phyloP scores from a whole-genome alignment of 2,113 vertebrate species.

The Atrichornis clamosus region DNA sequence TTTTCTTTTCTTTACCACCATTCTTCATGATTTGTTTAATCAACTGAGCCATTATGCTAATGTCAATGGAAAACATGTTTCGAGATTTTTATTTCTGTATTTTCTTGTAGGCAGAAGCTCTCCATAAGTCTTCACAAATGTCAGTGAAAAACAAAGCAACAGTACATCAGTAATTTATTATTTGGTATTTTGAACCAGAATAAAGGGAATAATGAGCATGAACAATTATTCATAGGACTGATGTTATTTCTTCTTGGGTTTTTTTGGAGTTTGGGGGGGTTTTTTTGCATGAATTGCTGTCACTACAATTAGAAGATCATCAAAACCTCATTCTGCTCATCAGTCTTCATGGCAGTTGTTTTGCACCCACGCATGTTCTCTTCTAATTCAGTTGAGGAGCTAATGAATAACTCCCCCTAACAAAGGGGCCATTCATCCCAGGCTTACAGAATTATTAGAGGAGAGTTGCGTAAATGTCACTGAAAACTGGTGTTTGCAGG shows the following conservation, averaged over 20 bases:
- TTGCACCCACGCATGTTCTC: constrained; percentile 67
- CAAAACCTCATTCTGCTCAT: constrained; percentile 71
- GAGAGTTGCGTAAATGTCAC: constrained; percentile 78
- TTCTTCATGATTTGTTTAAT: not conserved
- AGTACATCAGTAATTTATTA: not conserved
- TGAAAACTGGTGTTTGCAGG: constrained; percentile 72
- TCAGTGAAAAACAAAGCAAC: not conserved
- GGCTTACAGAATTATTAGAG: constrained; percentile 76
- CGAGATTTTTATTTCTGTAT: constrained; percentile 26
- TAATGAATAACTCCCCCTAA: constrained; percentile 78
- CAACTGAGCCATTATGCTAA: constrained; percentile 21
- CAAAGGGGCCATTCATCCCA: constrained; percentile 80
- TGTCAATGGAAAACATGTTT: not conserved
- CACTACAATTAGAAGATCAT: constrained; percentile 70
- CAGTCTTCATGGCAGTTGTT: constrained; percentile 67
- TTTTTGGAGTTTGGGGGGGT: not conserved
- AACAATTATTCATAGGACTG: constrained; percentile 8
- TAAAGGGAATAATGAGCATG: not conserved
- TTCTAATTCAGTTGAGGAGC: constrained; percentile 71
- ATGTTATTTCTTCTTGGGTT: not conserved
- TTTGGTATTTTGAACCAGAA: constrained; percentile 5
- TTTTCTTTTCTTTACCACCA: not conserved
- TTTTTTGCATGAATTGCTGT: constrained; percentile 57
- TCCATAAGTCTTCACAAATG: constrained; percentile 33
- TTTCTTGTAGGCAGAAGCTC: constrained; percentile 26